phyloP scores from a whole-genome alignment of 2,888 invertebrate species.

The Yponomeuta evonymella region DNA sequence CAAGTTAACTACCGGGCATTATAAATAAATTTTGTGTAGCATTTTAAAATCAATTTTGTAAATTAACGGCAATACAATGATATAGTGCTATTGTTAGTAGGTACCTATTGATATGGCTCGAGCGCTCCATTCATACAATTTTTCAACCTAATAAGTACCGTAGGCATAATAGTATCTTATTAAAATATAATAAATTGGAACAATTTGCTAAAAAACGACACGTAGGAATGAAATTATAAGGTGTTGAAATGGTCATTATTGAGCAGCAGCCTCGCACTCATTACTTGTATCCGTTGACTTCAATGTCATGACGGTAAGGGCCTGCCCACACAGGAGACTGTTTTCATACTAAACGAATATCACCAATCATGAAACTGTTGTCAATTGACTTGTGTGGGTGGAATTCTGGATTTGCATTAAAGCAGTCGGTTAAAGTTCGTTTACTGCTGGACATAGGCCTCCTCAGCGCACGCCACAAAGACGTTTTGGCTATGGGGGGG shows the following conservation, averaged over 20 bases:
- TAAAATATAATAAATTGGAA: background rate
- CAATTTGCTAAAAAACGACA: background rate
- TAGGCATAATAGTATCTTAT: background rate
- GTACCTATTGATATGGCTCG: background rate
- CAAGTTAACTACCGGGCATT: too few relatives aligned
- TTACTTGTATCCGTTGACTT: background rate
- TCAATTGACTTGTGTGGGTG: too few relatives aligned
- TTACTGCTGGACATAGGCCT: too few relatives aligned
- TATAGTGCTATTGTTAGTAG: background rate
- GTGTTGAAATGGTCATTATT: constrained; percentile 1
- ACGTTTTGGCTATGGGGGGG: too few relatives aligned
- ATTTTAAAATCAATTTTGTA: too few relatives aligned
- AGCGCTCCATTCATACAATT: background rate
- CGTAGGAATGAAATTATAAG: background rate
- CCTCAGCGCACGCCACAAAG: too few relatives aligned
- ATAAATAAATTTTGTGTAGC: too few relatives aligned
- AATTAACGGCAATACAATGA: too few relatives aligned
- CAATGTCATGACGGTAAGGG: background rate
- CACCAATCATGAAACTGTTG: too few relatives aligned
- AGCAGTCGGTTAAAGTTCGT: too few relatives aligned
- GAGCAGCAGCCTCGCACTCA: background rate
- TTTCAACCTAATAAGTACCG: background rate
- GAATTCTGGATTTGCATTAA: too few relatives aligned
- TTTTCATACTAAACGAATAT: too few relatives aligned
- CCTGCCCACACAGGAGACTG: background rate